Evolutionary conservation across 2,888 invertebrate species (phyloP).

Genomic region (Tetramorium bicarinatum): DNA sequence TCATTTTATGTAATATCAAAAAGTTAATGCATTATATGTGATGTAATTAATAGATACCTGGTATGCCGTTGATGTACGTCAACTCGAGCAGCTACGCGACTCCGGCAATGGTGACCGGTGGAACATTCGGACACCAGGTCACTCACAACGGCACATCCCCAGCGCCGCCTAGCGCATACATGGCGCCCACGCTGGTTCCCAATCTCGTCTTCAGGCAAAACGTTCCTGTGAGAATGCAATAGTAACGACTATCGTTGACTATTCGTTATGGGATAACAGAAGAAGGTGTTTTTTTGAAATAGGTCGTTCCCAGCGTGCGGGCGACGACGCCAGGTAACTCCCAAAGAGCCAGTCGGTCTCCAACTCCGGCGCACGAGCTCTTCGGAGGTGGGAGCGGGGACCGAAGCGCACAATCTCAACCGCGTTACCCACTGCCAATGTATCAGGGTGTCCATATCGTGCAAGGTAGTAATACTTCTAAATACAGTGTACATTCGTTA

Average conservation of each 20-base stretch:
- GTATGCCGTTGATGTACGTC: constrained; percentile 84
- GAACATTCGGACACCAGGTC: constrained; percentile 83
- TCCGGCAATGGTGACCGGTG: constrained; percentile 81
- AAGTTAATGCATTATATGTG: neutral
- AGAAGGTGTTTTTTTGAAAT: neutral
- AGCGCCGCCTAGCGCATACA: constrained; percentile 82
- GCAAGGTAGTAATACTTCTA: constrained; percentile 81
- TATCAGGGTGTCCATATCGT: constrained; percentile 85
- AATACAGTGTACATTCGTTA: neutral
- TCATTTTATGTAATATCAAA: neutral
- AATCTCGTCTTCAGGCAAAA: constrained; percentile 85
- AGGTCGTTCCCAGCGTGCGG: constrained; percentile 82
- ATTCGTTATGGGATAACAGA: neutral
- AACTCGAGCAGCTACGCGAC: constrained; percentile 84
- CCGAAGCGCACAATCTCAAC: constrained; percentile 83
- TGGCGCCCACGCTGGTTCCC: constrained; percentile 83
- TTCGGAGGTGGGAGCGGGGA: constrained; percentile 82
- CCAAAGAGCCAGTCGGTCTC: constrained; percentile 84
- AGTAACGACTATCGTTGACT: neutral
- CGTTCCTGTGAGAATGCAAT: constrained; percentile 80
- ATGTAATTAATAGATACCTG: constrained; percentile 79
- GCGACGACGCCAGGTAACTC: constrained; percentile 84
- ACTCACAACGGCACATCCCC: constrained; percentile 81
- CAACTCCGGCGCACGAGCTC: constrained; percentile 84
- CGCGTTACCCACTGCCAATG: constrained; percentile 86